Percentiles rank a stretch among this genome's conserved stretches.
phyloP scores from a whole-genome alignment of 2,113 vertebrate genomes.

The Origma solitaria region DNA sequence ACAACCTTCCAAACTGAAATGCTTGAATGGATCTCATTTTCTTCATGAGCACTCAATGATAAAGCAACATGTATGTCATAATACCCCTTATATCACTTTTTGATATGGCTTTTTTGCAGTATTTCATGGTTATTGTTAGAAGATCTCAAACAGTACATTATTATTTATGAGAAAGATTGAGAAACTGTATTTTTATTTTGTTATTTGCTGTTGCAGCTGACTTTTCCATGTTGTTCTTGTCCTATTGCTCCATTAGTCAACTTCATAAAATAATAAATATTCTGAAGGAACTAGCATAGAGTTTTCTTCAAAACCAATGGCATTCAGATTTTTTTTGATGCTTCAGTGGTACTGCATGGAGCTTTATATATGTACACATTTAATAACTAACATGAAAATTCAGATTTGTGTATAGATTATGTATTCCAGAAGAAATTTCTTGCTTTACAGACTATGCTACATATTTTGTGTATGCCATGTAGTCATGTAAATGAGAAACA shows the following conservation, averaged over 20 bases:
- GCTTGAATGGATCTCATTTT: constrained; percentile 33
- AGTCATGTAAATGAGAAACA: not conserved
- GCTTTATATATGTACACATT: not conserved
- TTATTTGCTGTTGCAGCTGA: not conserved
- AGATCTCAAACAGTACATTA: not conserved
- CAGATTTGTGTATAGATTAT: not conserved
- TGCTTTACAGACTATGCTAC: not conserved
- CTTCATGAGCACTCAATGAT: constrained; percentile 29
- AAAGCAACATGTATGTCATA: constrained; percentile 32
- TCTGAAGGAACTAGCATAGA: not conserved
- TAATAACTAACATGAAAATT: not conserved
- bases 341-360: not conserved
- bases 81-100: constrained; percentile 10
- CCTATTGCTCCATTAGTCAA: not conserved
- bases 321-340: not conserved
- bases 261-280: constrained; percentile 5
- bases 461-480: not conserved
- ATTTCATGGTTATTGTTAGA: constrained; percentile 33
- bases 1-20: constrained; percentile 36
- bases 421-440: not conserved
- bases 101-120: not conserved
- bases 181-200: not conserved
- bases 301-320: not conserved
- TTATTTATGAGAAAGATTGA: constrained; percentile 17
- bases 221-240: not conserved